Evolutionary conservation across 2,797 vertebrate species (phyloP).

Genomic region (Gymnocypris eckloni): DNA sequence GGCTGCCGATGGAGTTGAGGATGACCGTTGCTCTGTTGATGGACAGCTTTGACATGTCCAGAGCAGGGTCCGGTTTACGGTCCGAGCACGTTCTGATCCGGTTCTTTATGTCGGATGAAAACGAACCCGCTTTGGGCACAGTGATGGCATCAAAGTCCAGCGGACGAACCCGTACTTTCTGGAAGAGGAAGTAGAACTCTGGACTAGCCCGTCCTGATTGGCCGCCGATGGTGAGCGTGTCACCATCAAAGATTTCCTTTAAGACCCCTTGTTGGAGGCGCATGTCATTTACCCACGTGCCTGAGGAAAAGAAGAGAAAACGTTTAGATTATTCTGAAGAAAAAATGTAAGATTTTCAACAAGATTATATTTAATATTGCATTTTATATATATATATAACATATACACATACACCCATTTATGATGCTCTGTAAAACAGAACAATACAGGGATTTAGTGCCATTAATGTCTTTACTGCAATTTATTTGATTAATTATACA

Average conservation of each 20-base stretch:
- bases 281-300: slow-evolving; percentile 90
- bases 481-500: background rate
- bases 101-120: slow-evolving; percentile 81
- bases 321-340: background rate
- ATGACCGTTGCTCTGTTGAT: slow-evolving; percentile 86
- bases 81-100: slow-evolving; percentile 79
- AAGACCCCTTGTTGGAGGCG: slow-evolving; percentile 79
- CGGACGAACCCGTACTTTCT: slow-evolving; percentile 89
- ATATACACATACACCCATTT: too few relatives aligned
- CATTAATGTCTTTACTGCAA: background rate
- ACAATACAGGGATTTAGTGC: background rate
- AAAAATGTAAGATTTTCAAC: background rate
- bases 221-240: slow-evolving; percentile 86
- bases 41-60: slow-evolving; percentile 78
- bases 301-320: slow-evolving; percentile 66
- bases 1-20: slow-evolving; percentile 92
- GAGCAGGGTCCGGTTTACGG: slow-evolving; percentile 68
- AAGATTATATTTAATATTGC: background rate
- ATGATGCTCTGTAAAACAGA: slow-evolving; percentile 26
- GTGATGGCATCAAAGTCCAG: slow-evolving; percentile 92
- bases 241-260: slow-evolving; percentile 86
- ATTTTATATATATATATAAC: background rate
- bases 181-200: slow-evolving; percentile 93
- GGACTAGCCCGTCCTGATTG: slow-evolving; percentile 74
- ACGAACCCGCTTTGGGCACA: slow-evolving; percentile 82